phyloP scores from a whole-genome alignment of 2,113 vertebrate genomes.

The Eretmochelys imbricata region DNA sequence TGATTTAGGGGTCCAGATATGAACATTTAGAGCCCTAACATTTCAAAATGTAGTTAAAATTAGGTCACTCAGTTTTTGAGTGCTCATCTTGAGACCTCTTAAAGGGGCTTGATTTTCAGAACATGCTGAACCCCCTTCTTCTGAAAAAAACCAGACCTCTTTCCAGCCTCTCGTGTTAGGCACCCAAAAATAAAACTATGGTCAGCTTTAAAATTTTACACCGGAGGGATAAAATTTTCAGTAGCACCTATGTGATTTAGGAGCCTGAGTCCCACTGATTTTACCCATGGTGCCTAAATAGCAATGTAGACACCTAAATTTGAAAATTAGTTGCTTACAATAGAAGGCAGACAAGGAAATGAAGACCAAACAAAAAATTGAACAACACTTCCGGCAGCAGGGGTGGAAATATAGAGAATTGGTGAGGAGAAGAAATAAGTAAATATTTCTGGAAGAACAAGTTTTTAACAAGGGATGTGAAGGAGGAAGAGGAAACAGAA shows the following conservation, averaged over 20 bases:
- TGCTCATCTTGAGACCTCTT: not conserved
- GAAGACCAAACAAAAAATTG: fast-evolving
- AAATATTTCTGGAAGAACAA: fast-evolving
- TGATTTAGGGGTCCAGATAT: not conserved
- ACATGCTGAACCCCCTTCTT: not conserved
- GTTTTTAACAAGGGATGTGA: fast-evolving
- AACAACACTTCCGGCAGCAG: fast-evolving
- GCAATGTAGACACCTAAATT: not conserved
- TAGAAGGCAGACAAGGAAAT: too few relatives aligned
- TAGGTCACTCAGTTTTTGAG: not conserved
- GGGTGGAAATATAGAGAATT: not conserved
- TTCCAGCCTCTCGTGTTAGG: not conserved
- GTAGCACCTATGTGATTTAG: not conserved
- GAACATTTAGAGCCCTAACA: not conserved
- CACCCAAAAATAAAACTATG: not conserved
- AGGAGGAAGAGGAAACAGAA: fast-evolving
- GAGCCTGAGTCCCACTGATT: not conserved
- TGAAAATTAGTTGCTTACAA: not conserved
- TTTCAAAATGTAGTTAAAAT: not conserved
- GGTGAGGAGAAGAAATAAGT: fast-evolving
- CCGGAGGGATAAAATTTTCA: not conserved
- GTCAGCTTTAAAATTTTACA: not conserved
- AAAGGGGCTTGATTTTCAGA: not conserved
- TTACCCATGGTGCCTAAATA: fast-evolving
- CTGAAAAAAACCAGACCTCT: not conserved